phyloP scores from a whole-genome alignment of 1,140 invertebrate species.

The Anthonomus grandis region DNA sequence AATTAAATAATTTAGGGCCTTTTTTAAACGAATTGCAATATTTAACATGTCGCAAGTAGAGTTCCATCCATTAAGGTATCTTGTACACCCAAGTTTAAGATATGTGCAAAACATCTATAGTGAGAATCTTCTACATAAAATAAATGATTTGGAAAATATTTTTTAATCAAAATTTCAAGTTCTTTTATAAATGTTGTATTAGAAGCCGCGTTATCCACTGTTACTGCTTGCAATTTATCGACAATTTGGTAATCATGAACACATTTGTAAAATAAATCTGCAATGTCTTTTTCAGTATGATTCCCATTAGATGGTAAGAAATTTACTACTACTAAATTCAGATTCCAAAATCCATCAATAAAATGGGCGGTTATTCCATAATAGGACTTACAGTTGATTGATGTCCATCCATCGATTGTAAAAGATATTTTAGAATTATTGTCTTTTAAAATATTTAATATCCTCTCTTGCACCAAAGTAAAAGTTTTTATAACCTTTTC shows the following conservation, averaged over 20 bases:
- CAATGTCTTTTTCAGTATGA: constrained; percentile 44
- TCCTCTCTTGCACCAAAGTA: constrained; percentile 33
- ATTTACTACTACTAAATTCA: constrained; percentile 41
- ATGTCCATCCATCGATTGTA: constrained; percentile 44
- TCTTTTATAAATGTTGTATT: constrained; percentile 33
- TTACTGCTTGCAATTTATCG: constrained; percentile 38
- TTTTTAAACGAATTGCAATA: neutral
- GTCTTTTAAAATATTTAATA: constrained; percentile 29
- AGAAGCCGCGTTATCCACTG: constrained; percentile 29
- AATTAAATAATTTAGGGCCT: neutral
- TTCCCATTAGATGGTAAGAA: constrained; percentile 41
- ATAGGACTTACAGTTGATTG: constrained; percentile 37
- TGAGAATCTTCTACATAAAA: neutral
- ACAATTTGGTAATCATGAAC: constrained; percentile 35
- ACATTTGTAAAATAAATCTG: constrained; percentile 38
- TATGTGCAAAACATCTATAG: no score
- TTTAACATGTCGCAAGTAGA: neutral
- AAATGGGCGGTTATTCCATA: constrained; percentile 45
- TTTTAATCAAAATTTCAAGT: constrained; percentile 5
- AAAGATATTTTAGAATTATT: constrained; percentile 43
- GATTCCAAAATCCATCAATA: constrained; percentile 29
- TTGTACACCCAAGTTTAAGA: neutral
- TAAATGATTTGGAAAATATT: neutral
- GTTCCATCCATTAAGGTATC: neutral
- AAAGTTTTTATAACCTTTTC: constrained; percentile 27